Evolutionary conservation across 2,113 vertebrate genomes (phyloP), one percentile per base, ranked within the genome.

Genomic region (Notothenia rossii): DNA sequence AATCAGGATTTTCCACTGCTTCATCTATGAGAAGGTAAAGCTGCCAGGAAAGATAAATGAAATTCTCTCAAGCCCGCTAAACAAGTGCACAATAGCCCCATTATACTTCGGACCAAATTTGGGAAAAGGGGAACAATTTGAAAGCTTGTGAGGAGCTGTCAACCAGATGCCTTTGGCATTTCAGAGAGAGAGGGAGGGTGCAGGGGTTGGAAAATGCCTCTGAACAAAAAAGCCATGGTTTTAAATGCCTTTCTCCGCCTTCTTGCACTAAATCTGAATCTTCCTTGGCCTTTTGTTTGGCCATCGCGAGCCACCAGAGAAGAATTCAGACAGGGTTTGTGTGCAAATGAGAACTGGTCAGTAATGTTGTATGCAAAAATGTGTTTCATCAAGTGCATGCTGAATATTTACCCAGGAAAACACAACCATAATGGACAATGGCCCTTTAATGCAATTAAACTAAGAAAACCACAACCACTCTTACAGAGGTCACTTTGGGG

Each of bases 171-270:
- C 85, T 89, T 78, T 79, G 84, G 86, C 90, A 95, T 94, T 91
- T 94, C 67, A 84, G 83, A 90, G 67, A 49, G 61, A 89, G 92
- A 87, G 78, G 88, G 88, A 88, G 85, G 79, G 78, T 29, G 79
- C 73, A 86, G 87, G 77, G 89, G 88, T 75, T 88, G 75, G 79
- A 87, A 94, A 93, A 93, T 89, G 86, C 75, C 87, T 91, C 82
- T 0, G 77, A 85, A 89, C 85, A 93, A 93, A 91, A 89, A 85
- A 82, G 82, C 79, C 87, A 74, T 85, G 77, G 89, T 91, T 85
- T 89, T 79, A 75, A 75, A 89, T 80, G 83, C 72, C 84, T 85
- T 70, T 81, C 77, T 82, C 85, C 72, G 84, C 86, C 89, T 73
- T 63, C 75, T 62, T 66, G 73, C 54, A 49, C 55, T 61, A 82